Percentiles rank a stretch among this genome's conserved stretches.
Evolutionary conservation across 1,140 invertebrate species (phyloP).

Genomic region (Lepidostoma basale): DNA sequence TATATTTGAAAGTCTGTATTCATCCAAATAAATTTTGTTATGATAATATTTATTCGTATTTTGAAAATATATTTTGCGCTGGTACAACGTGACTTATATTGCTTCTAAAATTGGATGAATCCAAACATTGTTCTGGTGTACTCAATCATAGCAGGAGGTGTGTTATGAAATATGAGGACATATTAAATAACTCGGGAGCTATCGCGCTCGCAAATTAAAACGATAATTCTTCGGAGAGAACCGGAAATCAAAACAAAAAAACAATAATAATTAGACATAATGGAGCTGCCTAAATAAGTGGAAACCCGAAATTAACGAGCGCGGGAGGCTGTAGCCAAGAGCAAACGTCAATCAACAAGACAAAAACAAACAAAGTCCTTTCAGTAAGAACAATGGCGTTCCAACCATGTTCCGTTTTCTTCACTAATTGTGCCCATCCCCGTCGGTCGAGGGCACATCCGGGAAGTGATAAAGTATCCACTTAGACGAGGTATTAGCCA

Average conservation of each 20-base stretch:
- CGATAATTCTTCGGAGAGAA: not conserved
- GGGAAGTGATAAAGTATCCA: conserved; percentile 44
- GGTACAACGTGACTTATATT: no score
- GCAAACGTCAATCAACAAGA: conserved; percentile 9
- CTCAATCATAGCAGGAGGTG: no score
- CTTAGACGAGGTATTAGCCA: conserved; percentile 40
- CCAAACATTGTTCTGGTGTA: no score
- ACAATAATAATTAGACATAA: conserved; percentile 23
- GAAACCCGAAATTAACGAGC: conserved; percentile 16
- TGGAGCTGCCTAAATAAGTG: conserved; percentile 11
- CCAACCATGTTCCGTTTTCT: conserved; percentile 4
- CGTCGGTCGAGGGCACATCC: conserved; percentile 14
- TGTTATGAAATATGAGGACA: no score
- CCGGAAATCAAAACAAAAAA: conserved; percentile 21
- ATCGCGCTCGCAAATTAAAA: conserved; percentile 1
- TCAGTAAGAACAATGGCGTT: conserved; percentile 11
- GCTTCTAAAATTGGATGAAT: no score
- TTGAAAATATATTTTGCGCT: no score
- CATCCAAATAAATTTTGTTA: no score
- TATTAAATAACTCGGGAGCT: no score
- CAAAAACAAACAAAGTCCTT: conserved; percentile 20
- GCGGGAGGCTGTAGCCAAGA: not conserved
- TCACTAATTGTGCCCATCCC: conserved; percentile 16
- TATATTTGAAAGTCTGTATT: no score
- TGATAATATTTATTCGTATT: no score